Evolutionary conservation across 2,888 invertebrate genomes (phyloP).

Genomic region (Watsonalla binaria): DNA sequence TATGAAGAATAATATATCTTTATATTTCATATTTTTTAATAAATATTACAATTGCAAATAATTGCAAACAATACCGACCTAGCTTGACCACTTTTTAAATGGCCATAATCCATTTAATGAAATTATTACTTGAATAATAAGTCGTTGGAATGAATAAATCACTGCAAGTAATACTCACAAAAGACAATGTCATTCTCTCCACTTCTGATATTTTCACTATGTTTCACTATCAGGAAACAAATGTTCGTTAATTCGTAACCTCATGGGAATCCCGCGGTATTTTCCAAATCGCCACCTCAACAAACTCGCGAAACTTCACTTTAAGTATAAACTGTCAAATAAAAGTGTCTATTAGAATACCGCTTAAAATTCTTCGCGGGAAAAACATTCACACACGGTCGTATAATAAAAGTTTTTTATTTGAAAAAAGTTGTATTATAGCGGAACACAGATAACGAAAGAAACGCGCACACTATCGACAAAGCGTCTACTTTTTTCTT

Average conservation of each 20-base stretch:
- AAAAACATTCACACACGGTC: conserved; percentile 17
- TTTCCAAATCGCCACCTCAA: conserved; percentile 9
- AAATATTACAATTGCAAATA: too few species aligned
- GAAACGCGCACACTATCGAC: conserved; percentile 70
- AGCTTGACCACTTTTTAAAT: too few species aligned
- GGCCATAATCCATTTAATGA: too few species aligned
- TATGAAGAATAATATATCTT: too few species aligned
- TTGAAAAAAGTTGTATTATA: conserved; percentile 47
- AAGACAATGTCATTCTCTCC: conserved; percentile 77
- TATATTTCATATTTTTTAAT: too few species aligned
- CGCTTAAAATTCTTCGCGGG: conserved; percentile 16
- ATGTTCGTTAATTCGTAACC: conserved; percentile 28
- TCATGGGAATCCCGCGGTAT: conserved; percentile 28
- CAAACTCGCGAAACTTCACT: conserved; percentile 23
- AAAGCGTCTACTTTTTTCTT: conserved; percentile 55
- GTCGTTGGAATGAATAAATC: neutral
- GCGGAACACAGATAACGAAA: conserved; percentile 58
- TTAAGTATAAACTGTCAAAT: conserved; percentile 19
- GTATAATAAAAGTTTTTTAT: conserved; percentile 29
- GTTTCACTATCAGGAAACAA: conserved; percentile 31
- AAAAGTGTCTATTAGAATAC: conserved; percentile 21
- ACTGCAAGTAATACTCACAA: conserved; percentile 55
- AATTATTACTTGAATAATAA: too few species aligned
- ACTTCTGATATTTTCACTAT: conserved; percentile 48
- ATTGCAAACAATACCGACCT: too few species aligned